A percentile compares a stretch with the other conserved stretches of the same genome.
These are phyloP conservation scores for Pristionchus arcanus DNA, from an alignment of 2,888 invertebrate genomes.

Conservation along the genomic window DNA sequence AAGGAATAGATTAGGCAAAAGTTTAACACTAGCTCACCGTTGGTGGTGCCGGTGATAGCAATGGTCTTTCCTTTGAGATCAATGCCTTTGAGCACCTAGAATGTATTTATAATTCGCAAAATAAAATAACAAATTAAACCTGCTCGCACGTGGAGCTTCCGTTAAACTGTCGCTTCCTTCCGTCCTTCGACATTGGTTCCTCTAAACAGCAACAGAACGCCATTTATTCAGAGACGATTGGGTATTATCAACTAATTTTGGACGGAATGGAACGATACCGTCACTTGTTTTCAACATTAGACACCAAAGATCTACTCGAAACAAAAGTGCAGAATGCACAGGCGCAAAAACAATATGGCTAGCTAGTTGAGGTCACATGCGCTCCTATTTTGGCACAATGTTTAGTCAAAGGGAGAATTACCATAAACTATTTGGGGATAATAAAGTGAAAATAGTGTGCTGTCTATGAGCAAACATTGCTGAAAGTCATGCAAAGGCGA, in stretches of 20 bases:
- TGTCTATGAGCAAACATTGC: background rate
- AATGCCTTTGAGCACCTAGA: constrained; percentile 10
- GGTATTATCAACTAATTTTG: background rate
- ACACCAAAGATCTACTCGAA: background rate
- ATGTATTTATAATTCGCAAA: no score
- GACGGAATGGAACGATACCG: background rate
- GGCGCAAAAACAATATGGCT: background rate
- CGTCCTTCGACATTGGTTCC: background rate
- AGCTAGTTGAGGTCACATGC: background rate
- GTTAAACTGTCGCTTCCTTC: constrained; percentile 4
- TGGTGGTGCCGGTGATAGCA: constrained; percentile 35
- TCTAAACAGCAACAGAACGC: background rate
- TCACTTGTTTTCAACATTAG: background rate
- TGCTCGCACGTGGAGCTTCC: background rate
- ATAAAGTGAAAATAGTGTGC: background rate
- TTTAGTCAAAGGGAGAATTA: background rate
- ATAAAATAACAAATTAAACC: background rate
- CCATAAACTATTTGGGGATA: background rate
- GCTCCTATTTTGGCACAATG: background rate
- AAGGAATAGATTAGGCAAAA: no score
- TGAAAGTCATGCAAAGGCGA: background rate
- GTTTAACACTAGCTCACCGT: background rate
- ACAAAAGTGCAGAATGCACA: background rate
- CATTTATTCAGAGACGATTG: background rate
- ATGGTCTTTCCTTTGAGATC: constrained; percentile 10